Conservation (phyloP, 1,140 invertebrate genomes). For the Lepidurus apus region DNA sequence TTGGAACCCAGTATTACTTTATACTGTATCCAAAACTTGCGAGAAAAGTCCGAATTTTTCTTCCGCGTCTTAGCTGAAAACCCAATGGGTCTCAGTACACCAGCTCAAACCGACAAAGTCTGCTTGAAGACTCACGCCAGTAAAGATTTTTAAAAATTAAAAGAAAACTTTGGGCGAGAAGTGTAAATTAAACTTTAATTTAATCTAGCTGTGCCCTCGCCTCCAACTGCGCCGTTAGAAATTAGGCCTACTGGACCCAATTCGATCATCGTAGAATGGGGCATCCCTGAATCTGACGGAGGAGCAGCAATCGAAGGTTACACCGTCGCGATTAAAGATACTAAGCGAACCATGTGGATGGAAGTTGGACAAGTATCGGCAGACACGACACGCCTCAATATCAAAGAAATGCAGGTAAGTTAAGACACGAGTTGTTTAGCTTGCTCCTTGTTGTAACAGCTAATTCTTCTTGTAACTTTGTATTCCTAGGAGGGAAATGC, state of each 20-base stretch:
- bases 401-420: conserved; percentile 68
- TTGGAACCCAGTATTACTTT: conserved; percentile 67
- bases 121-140: conserved; percentile 89
- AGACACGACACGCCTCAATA: conserved; percentile 73
- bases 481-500: conserved; percentile 68
- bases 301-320: conserved; percentile 85
- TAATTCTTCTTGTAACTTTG: neutral
- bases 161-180: neutral
- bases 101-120: conserved; percentile 70
- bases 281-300: conserved; percentile 86
- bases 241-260: conserved; percentile 72
- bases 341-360: conserved; percentile 92
- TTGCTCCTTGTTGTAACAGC: neutral
- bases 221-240: conserved; percentile 82
- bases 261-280: conserved; percentile 85
- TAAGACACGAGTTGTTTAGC: neutral
- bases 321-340: conserved; percentile 86
- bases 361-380: conserved; percentile 81
- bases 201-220: conserved; percentile 70
- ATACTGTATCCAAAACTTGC: conserved; percentile 78
- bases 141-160: conserved; percentile 51
- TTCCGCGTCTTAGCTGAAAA: conserved; percentile 92
- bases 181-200: neutral
- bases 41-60: conserved; percentile 82
- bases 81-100: conserved; percentile 71